Evolutionary conservation across 2,113 vertebrate species (phyloP).

Genomic region (Henicopernis longicauda): DNA sequence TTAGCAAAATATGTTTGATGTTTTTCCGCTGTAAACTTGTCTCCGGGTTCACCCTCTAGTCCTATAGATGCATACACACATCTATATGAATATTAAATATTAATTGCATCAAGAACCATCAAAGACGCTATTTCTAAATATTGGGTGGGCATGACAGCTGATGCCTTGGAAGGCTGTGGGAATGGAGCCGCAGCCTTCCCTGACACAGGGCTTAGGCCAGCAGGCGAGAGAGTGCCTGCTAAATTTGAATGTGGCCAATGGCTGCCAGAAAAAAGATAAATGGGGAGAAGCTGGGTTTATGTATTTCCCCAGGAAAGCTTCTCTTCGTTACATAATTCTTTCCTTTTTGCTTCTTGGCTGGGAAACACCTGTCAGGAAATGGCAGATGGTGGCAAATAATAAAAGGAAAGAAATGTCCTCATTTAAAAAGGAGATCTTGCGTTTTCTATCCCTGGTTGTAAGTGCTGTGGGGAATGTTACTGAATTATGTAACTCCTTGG

Average conservation of each 20-base stretch:
- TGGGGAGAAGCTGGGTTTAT: neutral
- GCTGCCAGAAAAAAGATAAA: neutral
- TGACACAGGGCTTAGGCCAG: neutral
- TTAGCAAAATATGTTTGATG: neutral
- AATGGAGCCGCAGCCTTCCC: neutral
- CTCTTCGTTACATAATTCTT: constrained; percentile 46
- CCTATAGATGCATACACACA: neutral
- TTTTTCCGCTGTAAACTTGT: neutral
- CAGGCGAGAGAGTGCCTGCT: neutral
- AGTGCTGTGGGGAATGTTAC: constrained; percentile 2
- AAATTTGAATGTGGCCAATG: neutral
- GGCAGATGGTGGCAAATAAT: constrained; percentile 49
- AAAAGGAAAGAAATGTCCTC: constrained; percentile 31
- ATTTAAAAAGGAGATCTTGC: constrained; percentile 33
- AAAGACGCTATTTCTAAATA: neutral
- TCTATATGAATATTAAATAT: neutral
- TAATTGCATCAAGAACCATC: neutral
- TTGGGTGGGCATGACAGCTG: rapidly evolving
- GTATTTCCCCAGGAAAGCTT: neutral
- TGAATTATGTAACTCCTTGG: constrained; percentile 11
- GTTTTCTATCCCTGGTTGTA: constrained; percentile 18
- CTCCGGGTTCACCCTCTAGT: neutral
- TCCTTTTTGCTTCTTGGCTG: constrained; percentile 24
- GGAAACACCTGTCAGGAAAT: constrained; percentile 49
- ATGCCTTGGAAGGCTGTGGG: neutral